Evolutionary conservation across 2,888 invertebrate species (phyloP), one percentile per base, ranked within the genome.

Genomic region (Drosophila borealis): DNA sequence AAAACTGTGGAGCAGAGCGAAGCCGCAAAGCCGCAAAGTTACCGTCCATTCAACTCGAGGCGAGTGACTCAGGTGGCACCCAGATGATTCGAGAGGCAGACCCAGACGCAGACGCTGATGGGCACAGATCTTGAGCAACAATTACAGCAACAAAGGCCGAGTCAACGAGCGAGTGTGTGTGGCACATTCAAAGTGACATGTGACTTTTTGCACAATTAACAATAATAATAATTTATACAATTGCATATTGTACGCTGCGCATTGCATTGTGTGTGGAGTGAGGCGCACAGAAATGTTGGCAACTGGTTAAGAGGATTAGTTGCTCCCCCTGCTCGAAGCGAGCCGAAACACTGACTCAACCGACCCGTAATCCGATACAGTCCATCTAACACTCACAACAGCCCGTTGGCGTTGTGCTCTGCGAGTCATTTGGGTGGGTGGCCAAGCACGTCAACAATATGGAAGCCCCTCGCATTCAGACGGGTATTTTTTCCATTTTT

Each of bases 371-470:
- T 62, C 69, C 72, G 81, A 83, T 86, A 84, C 81, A 88, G 74
- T 71, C 75, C 75, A 88, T 88, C 82, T 88, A 88, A 85, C 29
- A 29, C 83, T 67, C 65, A 62, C 66, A 73, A 54, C 41, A 44
- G n/a, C 25, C 39, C 21, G 44, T 41, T 44, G 39, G 39, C 66
- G 88, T 76, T 74, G 63, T 74, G 87, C 81, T 78, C 78, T 11
- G 57, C 53, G 41, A 74, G 81, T 63, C 75, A 88, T 80, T 78
- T 83, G 79, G 82, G 87, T 88, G 84, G 89, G 61, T 72, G 83
- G 72, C 60, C 42, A 65, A 57, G 70, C 84, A 60, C 59, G 69
- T 70, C 74, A 49, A 46, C 41, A 45, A 41, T 48, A 61, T 57
- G 68, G 87, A 86, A 83, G 88, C 83, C 86, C 84, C 88, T 53